Base-by-base conservation (phyloP, 1,140 invertebrate species). In the Eubasilissa regina region DNA sequence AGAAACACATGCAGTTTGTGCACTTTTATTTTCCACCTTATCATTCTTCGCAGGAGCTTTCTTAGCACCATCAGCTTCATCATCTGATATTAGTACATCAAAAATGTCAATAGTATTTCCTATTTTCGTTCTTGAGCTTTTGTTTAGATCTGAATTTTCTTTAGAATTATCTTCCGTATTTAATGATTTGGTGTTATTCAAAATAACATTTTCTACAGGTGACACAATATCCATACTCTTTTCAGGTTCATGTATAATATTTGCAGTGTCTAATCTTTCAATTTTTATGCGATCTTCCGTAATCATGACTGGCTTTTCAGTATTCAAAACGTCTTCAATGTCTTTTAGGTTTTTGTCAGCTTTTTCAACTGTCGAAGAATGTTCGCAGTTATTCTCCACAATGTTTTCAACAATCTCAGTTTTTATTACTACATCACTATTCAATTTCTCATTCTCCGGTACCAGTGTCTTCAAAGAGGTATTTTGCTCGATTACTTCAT, bases 41-140 rank as follows among this genome's bases (percentile, higher is more conserved):
- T 66, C 62, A 66, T 44, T 7, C 4, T 45, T 15, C 25, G 15
- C 21, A 17, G n/a, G n/a, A n/a, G 17, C 17, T 48, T 70, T 53
- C 35, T 44, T 43, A 43, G n/a, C 21, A 15, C 8, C 13, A n/a
- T 74, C 72, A 56, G n/a, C 44, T 55, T 73, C 70, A 35, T 73
- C 70, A 73, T 73, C 70, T 35, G 70, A 73, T 73, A 73, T 73
- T 53, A 60, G 10, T 3, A 60, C 21, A 25, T 70, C 66, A 70
- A 70, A 45, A 58, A 15, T 19, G n/a, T 19, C 55, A 58, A 19
- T 1, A 21, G 55, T 58, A 19, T 8, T 19, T 15, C 17, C 25
- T 25, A 21, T 43, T 25, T 64, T 64, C 12, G 35, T 35, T 35
- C 13, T 64, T 25, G 60, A 13, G 8, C 35, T 35, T 3, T 43